phyloP scores from a whole-genome alignment of 2,888 invertebrate genomes.

The Andrena bucephala region DNA sequence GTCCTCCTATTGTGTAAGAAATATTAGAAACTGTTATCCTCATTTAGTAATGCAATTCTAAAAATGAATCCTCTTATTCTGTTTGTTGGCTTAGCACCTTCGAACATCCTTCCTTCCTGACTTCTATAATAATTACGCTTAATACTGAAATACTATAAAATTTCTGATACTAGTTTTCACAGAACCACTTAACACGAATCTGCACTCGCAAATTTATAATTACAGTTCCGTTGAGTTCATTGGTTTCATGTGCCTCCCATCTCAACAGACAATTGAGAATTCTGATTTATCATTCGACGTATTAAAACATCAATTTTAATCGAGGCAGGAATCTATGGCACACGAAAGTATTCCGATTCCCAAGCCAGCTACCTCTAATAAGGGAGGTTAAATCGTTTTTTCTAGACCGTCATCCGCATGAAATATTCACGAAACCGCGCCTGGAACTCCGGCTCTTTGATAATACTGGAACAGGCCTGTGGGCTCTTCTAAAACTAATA shows the following conservation, averaged over 20 bases:
- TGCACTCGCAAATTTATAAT: not conserved
- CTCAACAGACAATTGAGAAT: not conserved
- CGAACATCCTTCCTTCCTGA: too few relatives aligned
- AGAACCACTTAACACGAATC: not conserved
- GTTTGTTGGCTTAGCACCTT: too few relatives aligned
- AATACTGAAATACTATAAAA: too few relatives aligned
- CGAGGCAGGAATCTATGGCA: not conserved
- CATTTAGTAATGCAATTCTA: too few relatives aligned
- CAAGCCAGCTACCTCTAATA: slow-evolving; percentile 23
- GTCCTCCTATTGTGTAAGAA: too few relatives aligned
- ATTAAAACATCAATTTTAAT: not conserved
- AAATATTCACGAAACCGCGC: slow-evolving; percentile 67
- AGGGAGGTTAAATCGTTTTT: slow-evolving; percentile 55
- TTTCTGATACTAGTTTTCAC: too few relatives aligned
- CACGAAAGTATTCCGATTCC: slow-evolving; percentile 23
- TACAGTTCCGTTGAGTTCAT: not conserved
- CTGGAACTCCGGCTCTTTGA: slow-evolving; percentile 58
- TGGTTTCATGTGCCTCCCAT: not conserved
- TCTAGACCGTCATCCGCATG: slow-evolving; percentile 40
- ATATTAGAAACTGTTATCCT: too few relatives aligned
- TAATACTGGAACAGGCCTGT: slow-evolving; percentile 54
- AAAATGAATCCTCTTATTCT: too few relatives aligned
- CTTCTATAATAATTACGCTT: too few relatives aligned
- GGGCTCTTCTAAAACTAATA: slow-evolving; percentile 71
- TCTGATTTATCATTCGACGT: slow-evolving; percentile 5